Evolutionary conservation across 2,797 vertebrate species (phyloP).

Genomic region (Muscicapa comitata): DNA sequence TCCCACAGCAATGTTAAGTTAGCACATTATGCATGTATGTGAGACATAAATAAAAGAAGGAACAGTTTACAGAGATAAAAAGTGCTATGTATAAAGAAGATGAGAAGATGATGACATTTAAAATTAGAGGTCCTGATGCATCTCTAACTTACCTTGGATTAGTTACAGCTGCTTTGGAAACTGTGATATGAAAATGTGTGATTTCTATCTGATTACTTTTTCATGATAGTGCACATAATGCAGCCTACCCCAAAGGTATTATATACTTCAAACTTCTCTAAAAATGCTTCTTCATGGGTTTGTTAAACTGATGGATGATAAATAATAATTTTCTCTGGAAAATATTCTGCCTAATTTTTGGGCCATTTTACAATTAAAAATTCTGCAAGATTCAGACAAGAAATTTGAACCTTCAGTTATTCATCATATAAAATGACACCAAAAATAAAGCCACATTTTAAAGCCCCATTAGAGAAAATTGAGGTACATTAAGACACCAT

Average conservation of each 20-base stretch:
- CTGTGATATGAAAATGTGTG: background rate
- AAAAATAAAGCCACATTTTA: background rate
- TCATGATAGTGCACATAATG: background rate
- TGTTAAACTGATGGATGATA: background rate
- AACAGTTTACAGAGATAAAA: background rate
- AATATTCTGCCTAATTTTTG: background rate
- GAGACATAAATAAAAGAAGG: background rate
- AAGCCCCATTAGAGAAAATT: background rate
- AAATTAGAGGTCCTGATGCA: background rate
- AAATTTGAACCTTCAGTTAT: background rate
- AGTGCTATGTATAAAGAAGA: background rate
- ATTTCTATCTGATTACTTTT: background rate
- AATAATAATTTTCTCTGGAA: background rate
- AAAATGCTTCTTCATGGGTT: background rate
- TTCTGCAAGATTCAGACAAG: background rate
- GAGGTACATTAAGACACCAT: background rate
- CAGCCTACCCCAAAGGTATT: background rate
- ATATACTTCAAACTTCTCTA: background rate
- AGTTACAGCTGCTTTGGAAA: background rate
- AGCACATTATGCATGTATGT: background rate
- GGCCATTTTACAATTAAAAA: background rate
- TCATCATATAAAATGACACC: background rate
- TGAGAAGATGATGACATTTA: background rate
- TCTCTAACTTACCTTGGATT: background rate
- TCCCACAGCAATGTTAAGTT: background rate